Percentiles rank a stretch among this genome's conserved stretches.
Evolutionary conservation across 2,797 vertebrate species (phyloP).

Genomic region (Nannoperca australis): DNA sequence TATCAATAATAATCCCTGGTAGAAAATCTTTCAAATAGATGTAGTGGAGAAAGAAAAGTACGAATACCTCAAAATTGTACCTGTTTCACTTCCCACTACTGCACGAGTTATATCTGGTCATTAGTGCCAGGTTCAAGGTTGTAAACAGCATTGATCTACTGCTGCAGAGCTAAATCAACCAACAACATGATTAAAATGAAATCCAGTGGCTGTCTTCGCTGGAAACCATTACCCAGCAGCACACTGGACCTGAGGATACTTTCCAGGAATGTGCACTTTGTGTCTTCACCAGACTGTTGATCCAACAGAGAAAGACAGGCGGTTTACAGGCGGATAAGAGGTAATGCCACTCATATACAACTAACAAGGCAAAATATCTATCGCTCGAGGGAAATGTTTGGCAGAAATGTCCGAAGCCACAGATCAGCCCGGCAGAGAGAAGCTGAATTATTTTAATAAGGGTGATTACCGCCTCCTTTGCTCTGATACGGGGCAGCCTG

Average conservation of each 20-base stretch:
- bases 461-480: slow-evolving; percentile 49
- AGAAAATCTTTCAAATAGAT: background rate
- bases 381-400: slow-evolving; percentile 19
- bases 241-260: slow-evolving; percentile 19
- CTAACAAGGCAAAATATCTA: background rate
- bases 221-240: slow-evolving; percentile 36
- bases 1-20: background rate
- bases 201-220: slow-evolving; percentile 23
- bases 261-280: slow-evolving; percentile 48
- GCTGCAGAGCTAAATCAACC: slow-evolving; percentile 20
- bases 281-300: slow-evolving; percentile 26
- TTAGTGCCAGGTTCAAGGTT: background rate
- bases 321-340: slow-evolving; percentile 29
- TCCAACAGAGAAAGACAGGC: slow-evolving; percentile 32
- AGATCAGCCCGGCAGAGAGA: slow-evolving; percentile 37
- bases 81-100: background rate
- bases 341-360: slow-evolving; percentile 16
- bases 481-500: slow-evolving; percentile 34
- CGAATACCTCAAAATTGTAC: background rate
- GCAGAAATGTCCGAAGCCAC: slow-evolving; percentile 33
- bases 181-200: slow-evolving; percentile 16
- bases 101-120: background rate
- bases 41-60: background rate
- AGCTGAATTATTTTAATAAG: slow-evolving; percentile 59
- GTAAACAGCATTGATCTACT: slow-evolving; percentile 14